These are phyloP conservation scores for Callorhinus ursinus DNA, from an alignment of 2,113 vertebrate species.

Conservation along the genomic window DNA sequence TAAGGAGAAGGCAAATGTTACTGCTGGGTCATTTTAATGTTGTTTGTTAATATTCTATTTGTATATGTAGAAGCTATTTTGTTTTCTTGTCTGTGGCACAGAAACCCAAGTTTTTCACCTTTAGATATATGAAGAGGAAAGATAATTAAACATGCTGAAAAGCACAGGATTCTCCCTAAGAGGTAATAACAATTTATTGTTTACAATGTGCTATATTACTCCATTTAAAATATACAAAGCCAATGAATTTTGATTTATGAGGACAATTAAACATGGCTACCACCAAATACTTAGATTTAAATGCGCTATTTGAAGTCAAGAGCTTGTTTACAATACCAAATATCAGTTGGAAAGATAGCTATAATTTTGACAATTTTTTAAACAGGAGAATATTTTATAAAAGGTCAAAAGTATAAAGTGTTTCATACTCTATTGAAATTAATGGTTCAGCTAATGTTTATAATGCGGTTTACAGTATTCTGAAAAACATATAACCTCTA, in stretches of 20 bases:
- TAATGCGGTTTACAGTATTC: constrained; percentile 80
- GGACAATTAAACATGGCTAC: constrained; percentile 73
- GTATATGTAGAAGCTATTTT: not conserved
- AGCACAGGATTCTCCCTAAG: constrained; percentile 60
- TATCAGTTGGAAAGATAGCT: constrained; percentile 67
- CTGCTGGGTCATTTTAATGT: not conserved
- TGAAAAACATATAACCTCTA: constrained; percentile 75
- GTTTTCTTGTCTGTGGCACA: not conserved
- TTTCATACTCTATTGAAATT: constrained; percentile 76
- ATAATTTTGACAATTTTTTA: constrained; percentile 76
- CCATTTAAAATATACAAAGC: constrained; percentile 73
- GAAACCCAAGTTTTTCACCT: constrained; percentile 36
- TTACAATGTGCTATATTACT: constrained; percentile 56
- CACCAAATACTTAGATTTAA: constrained; percentile 73
- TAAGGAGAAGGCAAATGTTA: not conserved
- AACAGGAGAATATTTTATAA: constrained; percentile 77
- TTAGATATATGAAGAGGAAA: constrained; percentile 45
- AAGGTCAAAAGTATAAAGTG: constrained; percentile 79
- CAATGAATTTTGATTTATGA: constrained; percentile 77
- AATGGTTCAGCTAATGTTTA: constrained; percentile 80
- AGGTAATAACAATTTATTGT: constrained; percentile 67
- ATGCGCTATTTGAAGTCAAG: constrained; percentile 70
- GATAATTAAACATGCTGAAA: constrained; percentile 68
- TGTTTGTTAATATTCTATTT: not conserved
- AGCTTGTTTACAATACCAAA: constrained; percentile 77